phyloP scores from a whole-genome alignment of 2,113 vertebrate genomes.

The Dipodomys stephensi region DNA sequence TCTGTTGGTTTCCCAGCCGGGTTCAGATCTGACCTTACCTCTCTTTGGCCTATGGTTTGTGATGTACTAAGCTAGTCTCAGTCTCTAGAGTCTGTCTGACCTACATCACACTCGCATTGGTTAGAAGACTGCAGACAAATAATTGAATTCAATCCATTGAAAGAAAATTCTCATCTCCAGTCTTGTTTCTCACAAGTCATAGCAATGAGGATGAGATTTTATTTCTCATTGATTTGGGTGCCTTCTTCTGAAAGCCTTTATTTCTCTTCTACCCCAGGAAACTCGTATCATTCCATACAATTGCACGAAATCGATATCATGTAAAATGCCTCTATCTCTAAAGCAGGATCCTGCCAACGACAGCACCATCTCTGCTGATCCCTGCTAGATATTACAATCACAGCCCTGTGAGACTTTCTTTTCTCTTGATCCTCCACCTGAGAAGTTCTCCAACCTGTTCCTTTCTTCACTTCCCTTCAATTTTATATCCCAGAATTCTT shows the following conservation, averaged over 20 bases:
- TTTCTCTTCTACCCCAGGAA: not conserved
- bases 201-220: not conserved
- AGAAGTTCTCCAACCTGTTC: not conserved
- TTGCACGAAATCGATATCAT: not conserved
- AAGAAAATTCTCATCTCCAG: not conserved
- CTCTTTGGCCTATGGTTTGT: not conserved
- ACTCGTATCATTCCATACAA: not conserved
- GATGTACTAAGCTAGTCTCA: not conserved
- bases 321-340: not conserved
- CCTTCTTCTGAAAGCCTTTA: not conserved
- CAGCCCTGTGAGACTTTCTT: not conserved
- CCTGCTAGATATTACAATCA: not conserved
- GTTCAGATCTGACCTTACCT: not conserved
- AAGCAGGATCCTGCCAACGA: not conserved
- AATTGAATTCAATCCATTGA: not conserved
- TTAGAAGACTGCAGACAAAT: not conserved
- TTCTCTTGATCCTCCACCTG: not conserved
- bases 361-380: not conserved
- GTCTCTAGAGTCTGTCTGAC: not conserved
- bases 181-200: not conserved
- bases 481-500: not conserved
- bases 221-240: not conserved
- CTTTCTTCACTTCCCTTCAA: not conserved
- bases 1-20: not conserved
- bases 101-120: not conserved